Evolutionary conservation across 1,140 invertebrate genomes (phyloP).

Genomic region (Drosophila littoralis): DNA sequence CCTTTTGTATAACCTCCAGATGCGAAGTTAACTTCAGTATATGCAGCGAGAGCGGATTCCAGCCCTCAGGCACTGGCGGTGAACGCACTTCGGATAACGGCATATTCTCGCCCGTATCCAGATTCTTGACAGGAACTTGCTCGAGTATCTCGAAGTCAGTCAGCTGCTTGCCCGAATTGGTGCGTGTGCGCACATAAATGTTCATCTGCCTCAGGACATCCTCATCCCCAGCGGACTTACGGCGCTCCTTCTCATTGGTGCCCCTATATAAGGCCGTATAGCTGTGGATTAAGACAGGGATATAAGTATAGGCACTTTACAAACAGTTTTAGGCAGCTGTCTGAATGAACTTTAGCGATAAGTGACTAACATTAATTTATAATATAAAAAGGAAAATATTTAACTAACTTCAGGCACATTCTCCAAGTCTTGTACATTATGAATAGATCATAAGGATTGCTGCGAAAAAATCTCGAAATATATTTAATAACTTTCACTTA

Average conservation of each 20-base stretch:
- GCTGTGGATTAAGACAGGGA: conserved; percentile 22
- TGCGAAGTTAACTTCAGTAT: conserved; percentile 92
- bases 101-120: conserved; percentile 91
- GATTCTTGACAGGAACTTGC: conserved; percentile 95
- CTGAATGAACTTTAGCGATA: conserved; percentile 47
- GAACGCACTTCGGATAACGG: conserved; percentile 84
- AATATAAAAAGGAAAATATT: background rate
- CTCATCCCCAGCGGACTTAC: conserved; percentile 90
- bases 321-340: background rate
- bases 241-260: conserved; percentile 87
- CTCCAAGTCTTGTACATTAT: conserved; percentile 62
- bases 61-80: conserved; percentile 83
- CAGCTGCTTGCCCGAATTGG: conserved; percentile 93
- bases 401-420: conserved; percentile 63
- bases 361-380: conserved; percentile 28
- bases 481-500: conserved; percentile 11
- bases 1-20: conserved; percentile 84
- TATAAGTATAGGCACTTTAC: background rate
- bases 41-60: conserved; percentile 94
- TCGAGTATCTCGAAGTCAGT: conserved; percentile 96
- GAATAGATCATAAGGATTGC: conserved; percentile 57
- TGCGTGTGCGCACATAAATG: conserved; percentile 91
- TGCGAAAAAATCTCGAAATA: conserved; percentile 40
- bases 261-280: conserved; percentile 73
- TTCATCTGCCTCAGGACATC: conserved; percentile 89